Evolutionary conservation across 2,113 vertebrate genomes (phyloP).

Genomic region (Eulemur rufifrons): DNA sequence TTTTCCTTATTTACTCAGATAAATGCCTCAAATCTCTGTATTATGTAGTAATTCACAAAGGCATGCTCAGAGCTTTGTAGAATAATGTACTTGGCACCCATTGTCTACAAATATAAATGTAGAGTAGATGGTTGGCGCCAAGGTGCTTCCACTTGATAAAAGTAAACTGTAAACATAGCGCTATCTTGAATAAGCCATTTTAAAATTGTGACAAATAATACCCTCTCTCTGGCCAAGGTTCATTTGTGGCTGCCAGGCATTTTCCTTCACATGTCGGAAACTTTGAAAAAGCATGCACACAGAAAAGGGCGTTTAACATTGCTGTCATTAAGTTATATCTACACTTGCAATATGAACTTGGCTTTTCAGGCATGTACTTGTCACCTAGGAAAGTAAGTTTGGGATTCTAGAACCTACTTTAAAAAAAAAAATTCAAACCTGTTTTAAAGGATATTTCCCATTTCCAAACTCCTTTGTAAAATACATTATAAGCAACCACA

Average conservation of each 20-base stretch:
- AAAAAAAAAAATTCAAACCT: background rate
- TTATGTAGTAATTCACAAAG: background rate
- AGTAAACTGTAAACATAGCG: constrained; percentile 24
- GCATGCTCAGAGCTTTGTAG: background rate
- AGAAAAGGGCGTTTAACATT: background rate
- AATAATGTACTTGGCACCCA: background rate
- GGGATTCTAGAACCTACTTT: constrained; percentile 9
- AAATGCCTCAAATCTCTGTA: background rate
- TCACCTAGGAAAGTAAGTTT: constrained; percentile 42
- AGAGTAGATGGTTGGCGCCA: background rate
- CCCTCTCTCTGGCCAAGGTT: background rate
- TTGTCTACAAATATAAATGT: background rate
- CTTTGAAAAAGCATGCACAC: background rate
- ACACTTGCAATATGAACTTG: constrained; percentile 44
- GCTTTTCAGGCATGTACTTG: constrained; percentile 40
- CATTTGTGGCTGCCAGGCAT: background rate
- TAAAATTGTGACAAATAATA: constrained; percentile 38
- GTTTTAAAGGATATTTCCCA: constrained; percentile 9
- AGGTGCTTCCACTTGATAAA: constrained; percentile 63
- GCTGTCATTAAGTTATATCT: constrained; percentile 50
- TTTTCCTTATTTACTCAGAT: background rate
- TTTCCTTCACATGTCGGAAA: background rate
- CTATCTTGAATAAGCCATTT: constrained; percentile 40
- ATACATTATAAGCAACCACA: background rate
- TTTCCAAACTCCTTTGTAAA: constrained; percentile 15